Percentiles rank a stretch among this genome's conserved stretches.
These are phyloP conservation scores for Balearica regulorum DNA, from an alignment of 2,797 vertebrate species.

Conservation along the genomic window DNA sequence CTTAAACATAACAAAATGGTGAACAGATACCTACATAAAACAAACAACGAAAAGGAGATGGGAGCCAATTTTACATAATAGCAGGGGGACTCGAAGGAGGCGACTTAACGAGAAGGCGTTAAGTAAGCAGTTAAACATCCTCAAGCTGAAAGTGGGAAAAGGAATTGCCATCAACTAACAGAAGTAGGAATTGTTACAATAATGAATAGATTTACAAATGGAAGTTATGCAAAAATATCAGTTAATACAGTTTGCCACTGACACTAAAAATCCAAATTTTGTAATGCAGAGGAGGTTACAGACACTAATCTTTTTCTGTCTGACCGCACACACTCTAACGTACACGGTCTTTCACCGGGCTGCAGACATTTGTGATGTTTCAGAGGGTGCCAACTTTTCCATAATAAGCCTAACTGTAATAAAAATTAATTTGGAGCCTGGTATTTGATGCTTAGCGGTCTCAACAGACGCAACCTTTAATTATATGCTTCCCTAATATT, in stretches of 20 bases:
- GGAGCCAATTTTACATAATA: background rate
- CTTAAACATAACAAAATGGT: background rate
- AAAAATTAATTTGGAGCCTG: background rate
- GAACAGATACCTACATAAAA: background rate
- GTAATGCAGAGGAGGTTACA: background rate
- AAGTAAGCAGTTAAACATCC: background rate
- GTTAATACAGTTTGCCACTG: too few species aligned
- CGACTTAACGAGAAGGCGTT: too few species aligned
- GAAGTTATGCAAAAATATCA: background rate
- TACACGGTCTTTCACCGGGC: too few species aligned
- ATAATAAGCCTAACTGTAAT: background rate
- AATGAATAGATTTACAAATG: background rate
- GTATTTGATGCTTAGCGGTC: rapidly evolving
- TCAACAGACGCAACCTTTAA: rapidly evolving
- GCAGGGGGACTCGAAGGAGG: background rate
- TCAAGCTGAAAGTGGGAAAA: background rate
- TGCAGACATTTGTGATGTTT: background rate
- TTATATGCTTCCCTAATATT: rapidly evolving
- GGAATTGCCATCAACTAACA: background rate
- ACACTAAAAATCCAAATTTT: background rate
- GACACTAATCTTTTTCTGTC: rapidly evolving
- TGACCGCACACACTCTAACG: background rate
- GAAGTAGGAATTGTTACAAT: background rate
- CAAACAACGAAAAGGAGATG: rapidly evolving
- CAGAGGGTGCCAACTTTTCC: background rate